Evolutionary conservation across 2,888 invertebrate genomes (phyloP).

Genomic region (Meteorus cinctellus): DNA sequence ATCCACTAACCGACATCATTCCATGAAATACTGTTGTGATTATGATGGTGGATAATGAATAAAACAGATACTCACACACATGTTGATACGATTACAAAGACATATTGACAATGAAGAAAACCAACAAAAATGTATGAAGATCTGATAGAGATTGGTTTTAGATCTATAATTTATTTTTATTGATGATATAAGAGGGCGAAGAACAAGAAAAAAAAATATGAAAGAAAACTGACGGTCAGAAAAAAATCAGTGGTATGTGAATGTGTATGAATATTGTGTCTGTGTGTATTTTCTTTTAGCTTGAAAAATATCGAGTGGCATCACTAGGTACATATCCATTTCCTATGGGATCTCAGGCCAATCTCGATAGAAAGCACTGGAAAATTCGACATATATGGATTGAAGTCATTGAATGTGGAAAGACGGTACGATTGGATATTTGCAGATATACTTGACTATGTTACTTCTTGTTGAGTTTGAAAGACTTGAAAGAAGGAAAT

Average conservation of each 20-base stretch:
- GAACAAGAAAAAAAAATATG: conserved; percentile 12
- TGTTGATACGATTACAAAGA: no score
- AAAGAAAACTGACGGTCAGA: conserved; percentile 9
- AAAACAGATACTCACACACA: conserved; percentile 24
- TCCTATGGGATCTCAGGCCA: conserved; percentile 64
- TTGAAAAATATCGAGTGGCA: conserved; percentile 40
- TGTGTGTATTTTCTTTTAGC: background rate
- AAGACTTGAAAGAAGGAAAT: conserved; percentile 51
- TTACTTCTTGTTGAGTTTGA: conserved; percentile 54
- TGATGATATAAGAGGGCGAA: conserved; percentile 12
- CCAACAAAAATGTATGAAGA: conserved; percentile 5
- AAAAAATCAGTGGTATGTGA: conserved; percentile 1
- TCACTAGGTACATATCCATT: conserved; percentile 52
- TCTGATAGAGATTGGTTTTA: conserved; percentile 18
- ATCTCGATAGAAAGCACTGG: conserved; percentile 63
- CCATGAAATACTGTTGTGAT: conserved; percentile 5
- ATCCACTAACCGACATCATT: conserved; percentile 17
- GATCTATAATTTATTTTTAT: conserved; percentile 41
- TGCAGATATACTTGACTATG: conserved; percentile 67
- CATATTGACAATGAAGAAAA: background rate
- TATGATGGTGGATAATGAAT: conserved; percentile 42
- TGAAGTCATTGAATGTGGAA: conserved; percentile 32
- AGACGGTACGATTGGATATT: conserved; percentile 62
- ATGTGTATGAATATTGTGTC: background rate
- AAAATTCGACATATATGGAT: conserved; percentile 49